These are phyloP conservation scores for Drosophila eugracilis DNA, from an alignment of 1,140 invertebrate species.

Conservation along the genomic window DNA sequence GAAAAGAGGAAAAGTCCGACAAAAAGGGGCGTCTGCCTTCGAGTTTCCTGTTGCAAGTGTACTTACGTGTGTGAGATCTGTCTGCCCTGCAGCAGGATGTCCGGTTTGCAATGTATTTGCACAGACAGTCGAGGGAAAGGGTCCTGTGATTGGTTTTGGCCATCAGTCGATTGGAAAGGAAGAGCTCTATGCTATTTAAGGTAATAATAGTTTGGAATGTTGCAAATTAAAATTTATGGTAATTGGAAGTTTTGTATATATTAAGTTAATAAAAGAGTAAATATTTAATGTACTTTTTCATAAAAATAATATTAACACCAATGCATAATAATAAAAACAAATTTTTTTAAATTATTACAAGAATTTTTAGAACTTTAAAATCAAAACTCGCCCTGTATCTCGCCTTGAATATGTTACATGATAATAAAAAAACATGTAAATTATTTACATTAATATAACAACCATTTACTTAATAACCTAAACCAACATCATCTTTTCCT, in stretches of 20 bases:
- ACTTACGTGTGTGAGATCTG: constrained; percentile 18
- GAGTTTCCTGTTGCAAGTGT: constrained; percentile 50
- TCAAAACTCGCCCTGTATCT: no score
- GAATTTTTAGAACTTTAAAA: no score
- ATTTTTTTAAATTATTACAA: no score
- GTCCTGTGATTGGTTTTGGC: constrained; percentile 3
- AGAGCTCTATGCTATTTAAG: constrained; percentile 8
- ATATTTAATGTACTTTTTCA: no score
- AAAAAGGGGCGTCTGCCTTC: constrained; percentile 7
- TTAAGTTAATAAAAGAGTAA: no score
- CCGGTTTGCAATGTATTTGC: constrained; percentile 63
- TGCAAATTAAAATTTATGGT: background rate
- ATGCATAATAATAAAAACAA: no score
- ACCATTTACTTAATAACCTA: background rate
- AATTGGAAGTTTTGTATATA: no score
- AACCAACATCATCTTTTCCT: background rate
- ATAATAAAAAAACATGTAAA: no score
- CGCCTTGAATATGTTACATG: no score
- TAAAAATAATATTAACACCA: no score
- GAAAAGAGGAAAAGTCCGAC: constrained; percentile 14
- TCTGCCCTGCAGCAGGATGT: constrained; percentile 77
- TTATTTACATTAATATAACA: background rate
- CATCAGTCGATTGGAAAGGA: constrained; percentile 1
- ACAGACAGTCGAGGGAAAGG: constrained; percentile 44
- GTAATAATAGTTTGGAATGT: background rate